These are phyloP conservation scores for Muscicapa striata DNA, from an alignment of 2,797 vertebrate genomes.

Conservation along the genomic window DNA sequence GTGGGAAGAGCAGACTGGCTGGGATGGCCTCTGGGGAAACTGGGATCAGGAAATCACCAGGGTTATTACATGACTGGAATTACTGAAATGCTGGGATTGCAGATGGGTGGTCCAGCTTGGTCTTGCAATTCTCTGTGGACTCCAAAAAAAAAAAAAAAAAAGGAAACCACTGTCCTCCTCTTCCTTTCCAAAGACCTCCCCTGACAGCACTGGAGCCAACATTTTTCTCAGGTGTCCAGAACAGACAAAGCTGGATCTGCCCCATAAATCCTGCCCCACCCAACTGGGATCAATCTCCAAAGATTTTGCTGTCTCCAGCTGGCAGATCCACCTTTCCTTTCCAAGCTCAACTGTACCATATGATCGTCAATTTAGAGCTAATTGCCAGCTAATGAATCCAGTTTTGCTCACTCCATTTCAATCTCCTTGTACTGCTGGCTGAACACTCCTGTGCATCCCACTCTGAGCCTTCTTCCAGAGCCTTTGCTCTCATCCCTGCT, in stretches of 20 bases:
- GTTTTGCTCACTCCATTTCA: conserved; percentile 67
- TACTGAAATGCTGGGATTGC: neutral
- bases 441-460: conserved; percentile 56
- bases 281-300: neutral
- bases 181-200: neutral
- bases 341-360: conserved; percentile 32
- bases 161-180: neutral
- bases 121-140: neutral
- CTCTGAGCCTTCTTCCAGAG: conserved; percentile 31
- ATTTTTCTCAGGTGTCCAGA: neutral
- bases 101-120: neutral
- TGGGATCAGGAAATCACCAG: neutral
- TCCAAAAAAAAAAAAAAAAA: too few relatives aligned
- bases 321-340: conserved; percentile 28
- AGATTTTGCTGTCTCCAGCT: conserved; percentile 20
- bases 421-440: conserved; percentile 43
- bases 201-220: neutral
- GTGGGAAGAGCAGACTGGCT: neutral
- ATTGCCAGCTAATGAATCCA: conserved; percentile 73
- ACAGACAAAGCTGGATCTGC: neutral
- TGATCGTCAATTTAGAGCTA: conserved; percentile 69
- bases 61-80: neutral
- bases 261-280: neutral
- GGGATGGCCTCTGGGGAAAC: neutral
- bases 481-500: conserved; percentile 31